Conservation (phyloP, 2,113 vertebrate species). For the Romanogobio albipinnatus region DNA sequence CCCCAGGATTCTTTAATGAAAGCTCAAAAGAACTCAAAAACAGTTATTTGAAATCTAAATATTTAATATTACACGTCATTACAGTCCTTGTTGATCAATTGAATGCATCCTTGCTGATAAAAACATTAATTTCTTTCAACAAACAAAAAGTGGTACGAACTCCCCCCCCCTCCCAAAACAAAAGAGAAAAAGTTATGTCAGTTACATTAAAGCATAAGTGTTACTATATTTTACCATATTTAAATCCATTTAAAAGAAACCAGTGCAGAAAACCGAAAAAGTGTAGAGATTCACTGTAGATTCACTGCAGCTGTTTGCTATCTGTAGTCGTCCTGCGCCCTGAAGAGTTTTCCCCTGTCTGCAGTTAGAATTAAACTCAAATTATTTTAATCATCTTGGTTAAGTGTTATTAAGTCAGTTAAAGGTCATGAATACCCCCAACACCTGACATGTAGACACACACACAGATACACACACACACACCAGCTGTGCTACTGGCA, state of each 20-base stretch:
- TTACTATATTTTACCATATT: not conserved
- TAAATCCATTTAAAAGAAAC: not conserved
- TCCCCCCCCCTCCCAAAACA: too few species aligned
- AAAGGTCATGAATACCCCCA: conserved; percentile 9
- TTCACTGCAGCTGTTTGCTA: not conserved
- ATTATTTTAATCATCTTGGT: not conserved
- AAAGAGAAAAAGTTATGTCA: too few species aligned
- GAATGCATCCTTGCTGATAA: too few species aligned
- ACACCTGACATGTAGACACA: not conserved
- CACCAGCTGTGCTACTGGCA: not conserved
- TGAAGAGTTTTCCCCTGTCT: not conserved
- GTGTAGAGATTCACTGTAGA: not conserved
- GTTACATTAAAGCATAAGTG: not conserved
- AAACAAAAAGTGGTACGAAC: too few species aligned
- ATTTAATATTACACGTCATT: too few species aligned
- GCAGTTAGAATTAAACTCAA: conserved; percentile 9
- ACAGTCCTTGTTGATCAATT: too few species aligned
- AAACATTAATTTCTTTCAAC: too few species aligned
- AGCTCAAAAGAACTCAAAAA: too few species aligned
- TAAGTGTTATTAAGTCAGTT: conserved; percentile 33
- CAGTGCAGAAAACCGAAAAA: not conserved
- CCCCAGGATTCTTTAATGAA: too few species aligned
- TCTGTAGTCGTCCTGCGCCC: not conserved
- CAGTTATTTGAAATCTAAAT: too few species aligned
- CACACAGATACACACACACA: not conserved